A percentile compares a stretch with the other conserved stretches of the same genome.
phyloP scores from a whole-genome alignment of 1,140 invertebrate species.

The Ceratina calcarata region DNA sequence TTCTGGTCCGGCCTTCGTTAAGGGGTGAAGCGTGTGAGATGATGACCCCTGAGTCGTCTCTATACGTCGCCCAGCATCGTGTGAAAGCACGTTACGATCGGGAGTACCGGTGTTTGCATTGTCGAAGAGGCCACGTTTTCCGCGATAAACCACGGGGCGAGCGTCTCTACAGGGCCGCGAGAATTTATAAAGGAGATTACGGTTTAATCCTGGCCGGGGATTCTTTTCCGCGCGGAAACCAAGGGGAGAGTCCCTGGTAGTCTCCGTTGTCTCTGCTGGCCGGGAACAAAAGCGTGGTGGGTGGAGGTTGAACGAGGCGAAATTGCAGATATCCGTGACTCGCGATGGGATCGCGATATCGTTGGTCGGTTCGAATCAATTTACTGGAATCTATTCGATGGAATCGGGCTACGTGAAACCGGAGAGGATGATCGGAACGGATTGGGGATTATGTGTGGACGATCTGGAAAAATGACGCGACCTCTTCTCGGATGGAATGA shows the following conservation, averaged over 20 bases:
- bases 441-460: not conserved
- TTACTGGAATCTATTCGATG: slow-evolving; percentile 1
- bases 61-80: slow-evolving; percentile 14
- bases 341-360: slow-evolving; percentile 4
- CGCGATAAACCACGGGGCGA: slow-evolving; percentile 6
- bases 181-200: slow-evolving; percentile 33
- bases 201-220: not conserved
- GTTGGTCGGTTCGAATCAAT: not conserved
- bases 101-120: slow-evolving; percentile 21
- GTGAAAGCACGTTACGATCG: slow-evolving; percentile 4
- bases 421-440: not conserved
- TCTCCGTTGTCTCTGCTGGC: not conserved
- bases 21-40: slow-evolving; percentile 50
- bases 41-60: slow-evolving; percentile 49
- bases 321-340: not conserved
- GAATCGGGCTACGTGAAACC: not conserved
- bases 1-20: slow-evolving; percentile 63
- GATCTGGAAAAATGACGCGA: not conserved
- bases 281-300: not conserved
- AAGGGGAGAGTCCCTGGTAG: no score
- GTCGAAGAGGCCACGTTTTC: slow-evolving; percentile 21
- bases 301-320: not conserved
- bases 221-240: slow-evolving; percentile 1
- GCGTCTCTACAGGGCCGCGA: not conserved
- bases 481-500: no score